These are phyloP conservation scores for Margarornis squamiger DNA, from an alignment of 2,797 vertebrate species.

Conservation along the genomic window DNA sequence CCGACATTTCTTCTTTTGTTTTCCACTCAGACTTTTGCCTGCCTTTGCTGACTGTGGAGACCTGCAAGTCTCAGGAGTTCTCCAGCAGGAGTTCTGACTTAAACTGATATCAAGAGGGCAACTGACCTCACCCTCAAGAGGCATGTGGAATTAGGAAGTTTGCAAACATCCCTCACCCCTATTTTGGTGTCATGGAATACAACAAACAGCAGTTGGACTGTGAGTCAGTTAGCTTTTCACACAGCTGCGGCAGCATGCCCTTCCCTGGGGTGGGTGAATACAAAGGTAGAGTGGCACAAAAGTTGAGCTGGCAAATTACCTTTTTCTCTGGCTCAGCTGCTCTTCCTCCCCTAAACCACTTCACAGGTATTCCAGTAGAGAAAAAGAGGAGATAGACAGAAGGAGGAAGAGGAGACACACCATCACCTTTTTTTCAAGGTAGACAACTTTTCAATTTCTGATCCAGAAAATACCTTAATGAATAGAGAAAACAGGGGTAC, in stretches of 20 bases:
- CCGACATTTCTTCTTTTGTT: neutral
- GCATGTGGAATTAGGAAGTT: conserved; percentile 18
- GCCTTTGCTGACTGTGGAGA: conserved; percentile 4
- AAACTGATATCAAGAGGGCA: conserved; percentile 22
- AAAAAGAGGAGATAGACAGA: neutral
- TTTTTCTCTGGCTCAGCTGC: neutral
- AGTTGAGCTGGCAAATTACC: neutral
- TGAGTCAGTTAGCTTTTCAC: neutral
- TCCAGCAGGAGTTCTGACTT: conserved; percentile 30
- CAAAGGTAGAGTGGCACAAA: neutral
- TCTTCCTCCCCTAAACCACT: neutral
- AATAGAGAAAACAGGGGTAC: neutral
- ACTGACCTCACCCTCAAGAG: neutral
- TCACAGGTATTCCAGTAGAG: neutral
- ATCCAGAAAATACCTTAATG: neutral
- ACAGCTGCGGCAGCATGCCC: neutral
- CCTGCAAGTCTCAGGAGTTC: neutral
- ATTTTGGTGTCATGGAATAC: neutral
- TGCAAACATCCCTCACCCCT: neutral
- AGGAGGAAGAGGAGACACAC: neutral
- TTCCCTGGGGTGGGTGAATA: neutral
- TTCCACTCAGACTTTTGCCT: conserved; percentile 20
- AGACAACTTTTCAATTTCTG: conserved; percentile 1
- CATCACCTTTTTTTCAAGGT: neutral
- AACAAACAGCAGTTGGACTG: neutral